A percentile compares a stretch with the other conserved stretches of the same genome.
phyloP scores from a whole-genome alignment of 2,888 invertebrate species.

The Teleogryllus oceanicus region DNA sequence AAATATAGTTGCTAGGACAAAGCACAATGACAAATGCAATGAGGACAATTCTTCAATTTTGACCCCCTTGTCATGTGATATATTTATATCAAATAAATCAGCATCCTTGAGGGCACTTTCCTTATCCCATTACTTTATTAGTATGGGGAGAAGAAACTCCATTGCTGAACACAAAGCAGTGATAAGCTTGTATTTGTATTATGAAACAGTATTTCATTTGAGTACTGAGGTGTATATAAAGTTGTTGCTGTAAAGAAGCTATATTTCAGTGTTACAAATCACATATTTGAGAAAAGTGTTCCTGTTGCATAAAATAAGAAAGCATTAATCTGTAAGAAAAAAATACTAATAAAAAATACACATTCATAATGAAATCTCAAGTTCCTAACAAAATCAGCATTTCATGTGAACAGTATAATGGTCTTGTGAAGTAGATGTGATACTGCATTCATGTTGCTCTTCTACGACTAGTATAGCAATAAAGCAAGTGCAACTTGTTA shows the following conservation, averaged over 20 bases:
- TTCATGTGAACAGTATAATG: too few relatives aligned
- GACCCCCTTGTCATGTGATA: too few relatives aligned
- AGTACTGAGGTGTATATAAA: too few relatives aligned
- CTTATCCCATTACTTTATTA: conserved; percentile 67
- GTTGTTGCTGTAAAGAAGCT: too few relatives aligned
- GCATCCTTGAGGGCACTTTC: conserved; percentile 63
- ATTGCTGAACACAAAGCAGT: background rate
- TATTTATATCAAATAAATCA: background rate
- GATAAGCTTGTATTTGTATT: background rate
- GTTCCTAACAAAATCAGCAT: too few relatives aligned
- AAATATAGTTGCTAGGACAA: conserved; percentile 8
- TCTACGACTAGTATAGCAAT: background rate
- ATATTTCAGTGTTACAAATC: too few relatives aligned
- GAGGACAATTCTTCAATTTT: background rate
- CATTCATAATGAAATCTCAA: too few relatives aligned
- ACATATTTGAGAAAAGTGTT: too few relatives aligned
- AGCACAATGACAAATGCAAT: background rate
- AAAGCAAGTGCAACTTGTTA: background rate
- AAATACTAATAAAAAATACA: too few relatives aligned
- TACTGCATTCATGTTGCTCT: background rate
- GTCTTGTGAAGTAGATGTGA: too few relatives aligned
- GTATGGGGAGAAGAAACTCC: conserved; percentile 21
- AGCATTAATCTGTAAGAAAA: too few relatives aligned
- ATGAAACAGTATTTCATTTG: background rate
- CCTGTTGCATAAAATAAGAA: too few relatives aligned